A percentile compares a stretch with the other conserved stretches of the same genome.
Evolutionary conservation across 2,888 invertebrate species (phyloP).

Genomic region (Heliconius ismenius): DNA sequence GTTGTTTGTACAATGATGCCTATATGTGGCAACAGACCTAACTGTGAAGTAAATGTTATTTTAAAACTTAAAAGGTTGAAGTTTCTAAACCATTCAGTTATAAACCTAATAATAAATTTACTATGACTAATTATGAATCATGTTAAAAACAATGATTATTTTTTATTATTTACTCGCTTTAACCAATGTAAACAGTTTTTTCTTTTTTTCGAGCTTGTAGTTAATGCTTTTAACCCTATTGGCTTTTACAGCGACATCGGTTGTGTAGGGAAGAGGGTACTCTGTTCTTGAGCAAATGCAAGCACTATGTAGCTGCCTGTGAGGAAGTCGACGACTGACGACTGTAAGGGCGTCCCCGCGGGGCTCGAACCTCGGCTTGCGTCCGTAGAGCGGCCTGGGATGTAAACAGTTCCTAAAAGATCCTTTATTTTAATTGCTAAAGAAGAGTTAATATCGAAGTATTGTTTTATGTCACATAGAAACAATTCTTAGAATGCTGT

Average conservation of each 20-base stretch:
- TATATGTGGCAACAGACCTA: not conserved
- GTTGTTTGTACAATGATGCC: slow-evolving; percentile 3
- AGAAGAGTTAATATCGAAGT: not conserved
- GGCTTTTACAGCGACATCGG: no score
- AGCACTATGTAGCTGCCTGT: no score
- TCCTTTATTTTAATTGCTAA: not conserved
- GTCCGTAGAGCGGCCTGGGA: no score
- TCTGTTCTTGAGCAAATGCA: no score
- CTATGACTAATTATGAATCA: not conserved
- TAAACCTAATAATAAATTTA: not conserved
- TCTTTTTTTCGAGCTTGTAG: no score
- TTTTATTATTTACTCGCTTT: not conserved
- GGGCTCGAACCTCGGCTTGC: no score
- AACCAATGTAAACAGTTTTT: no score
- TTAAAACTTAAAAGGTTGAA: slow-evolving; percentile 13
- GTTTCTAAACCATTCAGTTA: not conserved
- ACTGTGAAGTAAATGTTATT: slow-evolving; percentile 12
- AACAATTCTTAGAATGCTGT: slow-evolving; percentile 38
- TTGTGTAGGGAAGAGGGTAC: no score
- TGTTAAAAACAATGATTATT: not conserved
- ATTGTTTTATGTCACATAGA: slow-evolving; percentile 34
- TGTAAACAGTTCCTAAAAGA: not conserved
- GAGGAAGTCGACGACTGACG: no score
- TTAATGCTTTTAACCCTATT: no score
- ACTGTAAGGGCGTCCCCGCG: no score